Conservation (phyloP, 2,888 invertebrate species). For the Meghimatium bilineatum region DNA sequence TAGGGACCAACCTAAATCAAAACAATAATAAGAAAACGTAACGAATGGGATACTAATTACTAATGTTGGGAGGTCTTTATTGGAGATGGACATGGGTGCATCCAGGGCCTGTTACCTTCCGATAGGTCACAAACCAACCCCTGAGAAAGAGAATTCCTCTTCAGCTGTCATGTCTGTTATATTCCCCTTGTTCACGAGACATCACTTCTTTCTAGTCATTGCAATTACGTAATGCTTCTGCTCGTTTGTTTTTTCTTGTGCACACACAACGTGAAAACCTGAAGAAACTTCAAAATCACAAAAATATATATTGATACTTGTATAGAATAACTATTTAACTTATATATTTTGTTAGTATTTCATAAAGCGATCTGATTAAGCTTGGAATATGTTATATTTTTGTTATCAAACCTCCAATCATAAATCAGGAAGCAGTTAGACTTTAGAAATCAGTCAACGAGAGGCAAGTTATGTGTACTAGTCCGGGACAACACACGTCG, state of each 20-base stretch:
- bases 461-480: not conserved
- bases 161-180: too few relatives aligned
- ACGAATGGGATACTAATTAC: too few relatives aligned
- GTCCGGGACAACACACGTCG: not conserved
- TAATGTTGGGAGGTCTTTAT: too few relatives aligned
- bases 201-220: too few relatives aligned
- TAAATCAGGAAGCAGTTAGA: not conserved
- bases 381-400: not conserved
- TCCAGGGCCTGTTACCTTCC: too few relatives aligned
- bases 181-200: too few relatives aligned
- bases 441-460: not conserved
- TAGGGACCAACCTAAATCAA: too few relatives aligned
- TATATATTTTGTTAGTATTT: not conserved
- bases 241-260: not conserved
- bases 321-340: not conserved
- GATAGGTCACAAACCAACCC: too few relatives aligned
- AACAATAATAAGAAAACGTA: too few relatives aligned
- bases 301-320: not conserved
- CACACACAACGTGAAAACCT: not conserved
- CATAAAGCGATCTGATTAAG: not conserved
- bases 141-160: too few relatives aligned
- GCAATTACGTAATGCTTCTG: not conserved
- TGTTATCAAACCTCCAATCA: not conserved
- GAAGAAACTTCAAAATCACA: not conserved
- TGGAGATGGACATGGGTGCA: too few relatives aligned